These are phyloP conservation scores for Apodemia zela DNA, from an alignment of 2,888 invertebrate genomes.

Conservation along the genomic window DNA sequence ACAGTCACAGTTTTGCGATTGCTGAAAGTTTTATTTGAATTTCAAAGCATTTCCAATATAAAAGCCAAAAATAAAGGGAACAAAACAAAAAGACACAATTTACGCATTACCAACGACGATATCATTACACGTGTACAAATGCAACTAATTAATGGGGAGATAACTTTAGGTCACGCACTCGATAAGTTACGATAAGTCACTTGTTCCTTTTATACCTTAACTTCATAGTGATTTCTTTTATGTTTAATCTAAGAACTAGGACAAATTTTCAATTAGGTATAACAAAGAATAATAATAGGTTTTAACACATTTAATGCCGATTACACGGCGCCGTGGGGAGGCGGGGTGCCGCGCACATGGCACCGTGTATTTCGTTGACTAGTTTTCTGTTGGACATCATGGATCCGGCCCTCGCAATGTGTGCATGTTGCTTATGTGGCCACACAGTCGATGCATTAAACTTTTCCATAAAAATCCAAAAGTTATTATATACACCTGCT, in stretches of 20 bases:
- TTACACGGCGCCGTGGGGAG: too few relatives aligned
- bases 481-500: too few relatives aligned
- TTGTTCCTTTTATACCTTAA: constrained; percentile 3
- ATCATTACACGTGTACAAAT: constrained; percentile 4
- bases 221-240: too few relatives aligned
- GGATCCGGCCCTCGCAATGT: too few relatives aligned
- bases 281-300: constrained; percentile 1
- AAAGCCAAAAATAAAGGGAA: constrained; percentile 5
- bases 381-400: too few relatives aligned
- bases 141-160: constrained; percentile 1
- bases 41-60: background rate
- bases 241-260: background rate
- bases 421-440: too few relatives aligned
- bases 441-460: too few relatives aligned
- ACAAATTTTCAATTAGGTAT: constrained; percentile 8
- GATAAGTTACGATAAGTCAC: constrained; percentile 17
- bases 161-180: background rate
- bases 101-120: background rate
- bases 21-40: too few relatives aligned
- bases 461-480: too few relatives aligned
- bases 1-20: background rate
- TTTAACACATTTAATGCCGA: too few relatives aligned
- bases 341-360: too few relatives aligned
- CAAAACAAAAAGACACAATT: background rate
- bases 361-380: too few relatives aligned